Evolutionary conservation across 2,113 vertebrate genomes (phyloP).

Genomic region (Saimiri boliviensis): DNA sequence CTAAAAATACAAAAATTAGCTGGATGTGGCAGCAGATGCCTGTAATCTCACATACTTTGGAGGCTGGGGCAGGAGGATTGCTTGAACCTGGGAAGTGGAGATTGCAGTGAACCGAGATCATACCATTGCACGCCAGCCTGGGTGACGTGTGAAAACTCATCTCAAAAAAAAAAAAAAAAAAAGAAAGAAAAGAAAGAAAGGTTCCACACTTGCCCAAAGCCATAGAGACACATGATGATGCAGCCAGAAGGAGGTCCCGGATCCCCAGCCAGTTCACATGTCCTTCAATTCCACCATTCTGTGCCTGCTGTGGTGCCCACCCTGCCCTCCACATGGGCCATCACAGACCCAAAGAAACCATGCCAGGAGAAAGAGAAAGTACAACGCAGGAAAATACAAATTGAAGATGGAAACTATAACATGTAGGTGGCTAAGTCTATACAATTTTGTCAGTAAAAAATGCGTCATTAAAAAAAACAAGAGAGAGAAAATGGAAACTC

Average conservation of each 20-base stretch:
- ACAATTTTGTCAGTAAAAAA: not conserved
- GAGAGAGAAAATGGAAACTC: not conserved
- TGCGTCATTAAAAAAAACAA: not conserved
- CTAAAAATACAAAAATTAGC: too few species aligned
- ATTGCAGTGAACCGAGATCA: too few species aligned
- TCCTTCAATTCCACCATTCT: not conserved
- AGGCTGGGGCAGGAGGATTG: too few species aligned
- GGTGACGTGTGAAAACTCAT: too few species aligned
- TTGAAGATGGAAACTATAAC: not conserved
- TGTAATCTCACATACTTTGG: too few species aligned
- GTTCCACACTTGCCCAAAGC: too few species aligned
- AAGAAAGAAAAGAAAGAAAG: too few species aligned
- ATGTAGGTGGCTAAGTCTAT: too few species aligned
- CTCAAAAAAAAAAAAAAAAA: too few species aligned
- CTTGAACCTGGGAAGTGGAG: too few species aligned
- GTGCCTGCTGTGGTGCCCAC: rapidly evolving
- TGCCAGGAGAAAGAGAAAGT: not conserved
- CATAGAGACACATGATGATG: not conserved
- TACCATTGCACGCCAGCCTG: too few species aligned
- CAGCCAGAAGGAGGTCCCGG: not conserved
- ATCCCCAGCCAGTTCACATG: rapidly evolving
- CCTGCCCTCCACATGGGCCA: rapidly evolving
- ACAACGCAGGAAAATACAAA: not conserved
- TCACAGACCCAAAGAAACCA: not conserved
- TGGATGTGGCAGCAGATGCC: too few species aligned